phyloP scores from a whole-genome alignment of 1,140 invertebrate genomes.

The Anagrus nilaparvatae region DNA sequence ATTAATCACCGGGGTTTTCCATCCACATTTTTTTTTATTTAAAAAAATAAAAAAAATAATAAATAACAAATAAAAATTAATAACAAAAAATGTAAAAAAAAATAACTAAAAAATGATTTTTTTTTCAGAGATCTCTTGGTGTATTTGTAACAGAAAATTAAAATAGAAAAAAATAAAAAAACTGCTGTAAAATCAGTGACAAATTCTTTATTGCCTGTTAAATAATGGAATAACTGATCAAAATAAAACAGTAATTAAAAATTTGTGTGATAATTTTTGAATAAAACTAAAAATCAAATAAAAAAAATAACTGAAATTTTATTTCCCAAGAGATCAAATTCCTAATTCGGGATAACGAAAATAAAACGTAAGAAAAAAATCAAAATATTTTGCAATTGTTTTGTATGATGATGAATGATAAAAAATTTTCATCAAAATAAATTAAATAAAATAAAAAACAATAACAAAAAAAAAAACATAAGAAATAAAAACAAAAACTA shows the following conservation, averaged over 20 bases:
- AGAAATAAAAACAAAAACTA: slow-evolving; percentile 19
- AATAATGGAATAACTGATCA: no score
- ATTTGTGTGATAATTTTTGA: no score
- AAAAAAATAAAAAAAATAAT: slow-evolving; percentile 6
- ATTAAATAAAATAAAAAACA: slow-evolving; percentile 28
- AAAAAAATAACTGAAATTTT: no score
- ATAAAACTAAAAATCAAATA: no score
- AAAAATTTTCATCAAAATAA: slow-evolving; percentile 24
- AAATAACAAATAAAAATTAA: slow-evolving; percentile 14
- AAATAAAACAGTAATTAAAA: no score
- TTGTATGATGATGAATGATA: slow-evolving; percentile 18
- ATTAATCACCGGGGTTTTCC: no score
- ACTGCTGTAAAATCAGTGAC: background rate
- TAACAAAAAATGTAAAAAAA: slow-evolving; percentile 14
- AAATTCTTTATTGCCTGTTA: no score
- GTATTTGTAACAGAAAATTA: background rate
- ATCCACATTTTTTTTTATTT: no score
- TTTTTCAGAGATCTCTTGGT: background rate
- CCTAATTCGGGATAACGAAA: slow-evolving; percentile 27
- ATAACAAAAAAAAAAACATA: slow-evolving; percentile 16
- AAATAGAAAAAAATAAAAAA: slow-evolving; percentile 5
- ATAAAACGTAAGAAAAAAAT: slow-evolving; percentile 31
- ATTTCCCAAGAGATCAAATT: no score
- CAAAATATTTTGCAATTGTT: slow-evolving; percentile 31
- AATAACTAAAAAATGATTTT: slow-evolving; percentile 2